A percentile compares a stretch with the other conserved stretches of the same genome.
Evolutionary conservation across 2,113 vertebrate genomes (phyloP).

Genomic region (Delphinus delphis): DNA sequence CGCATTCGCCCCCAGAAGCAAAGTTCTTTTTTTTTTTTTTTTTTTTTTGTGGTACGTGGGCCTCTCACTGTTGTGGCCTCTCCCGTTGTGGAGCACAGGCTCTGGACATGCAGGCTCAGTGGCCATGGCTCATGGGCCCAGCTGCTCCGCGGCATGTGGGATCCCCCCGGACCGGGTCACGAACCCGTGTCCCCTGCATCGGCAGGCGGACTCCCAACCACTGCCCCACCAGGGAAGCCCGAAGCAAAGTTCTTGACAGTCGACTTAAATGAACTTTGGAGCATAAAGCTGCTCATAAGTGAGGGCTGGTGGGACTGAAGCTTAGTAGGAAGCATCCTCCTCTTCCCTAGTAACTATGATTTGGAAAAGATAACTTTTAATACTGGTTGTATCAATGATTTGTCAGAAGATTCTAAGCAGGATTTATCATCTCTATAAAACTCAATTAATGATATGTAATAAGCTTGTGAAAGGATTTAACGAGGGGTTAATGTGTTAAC

Average conservation of each 20-base stretch:
- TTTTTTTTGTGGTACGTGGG: no score
- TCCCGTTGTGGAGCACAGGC: no score
- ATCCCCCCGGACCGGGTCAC: no score
- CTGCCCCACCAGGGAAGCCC: no score
- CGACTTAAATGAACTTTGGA: not conserved
- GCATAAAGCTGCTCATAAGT: not conserved
- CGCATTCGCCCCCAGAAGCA: not conserved
- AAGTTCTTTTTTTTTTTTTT: not conserved
- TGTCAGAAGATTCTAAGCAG: not conserved
- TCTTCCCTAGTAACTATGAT: not conserved
- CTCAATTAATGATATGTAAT: not conserved
- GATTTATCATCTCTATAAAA: slow-evolving; percentile 32
- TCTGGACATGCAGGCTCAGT: no score
- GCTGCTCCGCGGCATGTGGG: rapidly evolving
- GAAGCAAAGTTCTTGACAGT: not conserved
- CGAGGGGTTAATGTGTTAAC: not conserved
- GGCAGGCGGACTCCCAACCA: no score
- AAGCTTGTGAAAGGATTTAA: not conserved
- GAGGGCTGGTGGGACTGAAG: not conserved
- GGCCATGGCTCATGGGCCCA: no score
- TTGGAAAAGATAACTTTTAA: not conserved
- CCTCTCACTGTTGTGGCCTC: no score
- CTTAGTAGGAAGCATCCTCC: not conserved
- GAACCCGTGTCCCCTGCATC: no score
- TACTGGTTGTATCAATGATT: not conserved